Evolutionary conservation across 1,140 invertebrate species (phyloP), one percentile per base, ranked within the genome.

Genomic region (Platorchestia sp.): DNA sequence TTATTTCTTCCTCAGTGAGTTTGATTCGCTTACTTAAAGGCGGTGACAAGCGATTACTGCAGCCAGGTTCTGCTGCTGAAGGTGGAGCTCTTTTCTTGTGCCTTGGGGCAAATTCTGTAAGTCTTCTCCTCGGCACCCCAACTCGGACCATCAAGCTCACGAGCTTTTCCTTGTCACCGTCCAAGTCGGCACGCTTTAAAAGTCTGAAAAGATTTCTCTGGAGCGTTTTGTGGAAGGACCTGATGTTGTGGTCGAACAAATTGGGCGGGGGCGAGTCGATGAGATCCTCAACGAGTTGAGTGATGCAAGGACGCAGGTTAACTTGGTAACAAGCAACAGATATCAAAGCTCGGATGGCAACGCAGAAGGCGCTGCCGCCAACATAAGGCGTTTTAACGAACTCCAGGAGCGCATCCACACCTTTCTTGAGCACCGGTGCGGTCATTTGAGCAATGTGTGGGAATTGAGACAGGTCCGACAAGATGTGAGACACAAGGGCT

Each of bases 131-230:
- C 14, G 96, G 96, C 0, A 96, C 95, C 22, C 96, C 96, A 27
- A 96, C 96, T 14, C 75, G 95, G 45, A 96, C 96, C 96, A 96
- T 96, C 96, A 96, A 96, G 51, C 96, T 95, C 0, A 96, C 95
- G 36, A 96, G 95, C 10, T 95, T 95, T 41, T 95, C 42, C 40
- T 96, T 95, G 40, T 95, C 95, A 27, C 16, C 42, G 36, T 95
- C 43, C 19, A 86, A n/a, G 45, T 96, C 95, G 7, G 96, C 95
- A 3, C 96, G 95, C 40, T 96, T 95, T 86, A 96, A 87, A 47
- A 96, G 86, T 16, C 96, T 95, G 53, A 96, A 96, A 0, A 96
- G 95, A 95, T 96, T 96, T 59, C 96, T 89, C 53, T 96, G 96
- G n/a, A 96, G 75, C 44, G 95, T 96, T 95, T 96, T 96, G 95